Evolutionary conservation across 2,888 invertebrate species (phyloP).

Genomic region (Drymonia ruficornis): DNA sequence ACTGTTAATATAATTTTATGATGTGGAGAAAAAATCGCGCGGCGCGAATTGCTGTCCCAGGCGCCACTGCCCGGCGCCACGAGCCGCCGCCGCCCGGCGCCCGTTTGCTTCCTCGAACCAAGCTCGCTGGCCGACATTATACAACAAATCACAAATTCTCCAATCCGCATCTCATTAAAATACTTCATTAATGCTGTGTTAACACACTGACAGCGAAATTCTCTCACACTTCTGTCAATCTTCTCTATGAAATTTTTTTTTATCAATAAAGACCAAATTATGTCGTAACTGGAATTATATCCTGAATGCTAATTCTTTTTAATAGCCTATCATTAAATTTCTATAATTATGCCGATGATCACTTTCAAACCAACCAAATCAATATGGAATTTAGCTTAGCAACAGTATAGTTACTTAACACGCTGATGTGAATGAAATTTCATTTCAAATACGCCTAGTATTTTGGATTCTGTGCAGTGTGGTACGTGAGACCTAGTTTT

Average conservation of each 20-base stretch:
- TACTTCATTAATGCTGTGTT: constrained; percentile 37
- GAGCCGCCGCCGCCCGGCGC: constrained; percentile 46
- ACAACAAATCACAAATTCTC: constrained; percentile 51
- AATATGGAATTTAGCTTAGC: constrained; percentile 24
- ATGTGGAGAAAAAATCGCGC: constrained; percentile 60
- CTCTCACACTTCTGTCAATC: constrained; percentile 31
- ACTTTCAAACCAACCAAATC: constrained; percentile 30
- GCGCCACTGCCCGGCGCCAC: constrained; percentile 76
- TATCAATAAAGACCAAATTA: not conserved
- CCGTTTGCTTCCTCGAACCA: constrained; percentile 76
- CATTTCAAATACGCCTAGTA: constrained; percentile 36
- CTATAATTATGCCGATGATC: constrained; percentile 27
- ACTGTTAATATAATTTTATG: constrained; percentile 63
- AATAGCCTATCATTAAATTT: constrained; percentile 20
- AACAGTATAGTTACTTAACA: constrained; percentile 31
- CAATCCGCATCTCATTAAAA: constrained; percentile 41
- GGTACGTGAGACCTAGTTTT: constrained; percentile 47
- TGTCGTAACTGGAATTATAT: not conserved
- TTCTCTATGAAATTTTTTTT: not conserved
- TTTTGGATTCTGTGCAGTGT: constrained; percentile 31
- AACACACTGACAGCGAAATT: constrained; percentile 28
- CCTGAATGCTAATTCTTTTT: constrained; percentile 14
- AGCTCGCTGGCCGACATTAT: constrained; percentile 62
- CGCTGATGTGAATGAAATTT: constrained; percentile 34
- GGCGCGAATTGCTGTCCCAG: constrained; percentile 55